Base-by-base conservation (phyloP, 1,140 invertebrate species). In the Drosophila jambulina region DNA sequence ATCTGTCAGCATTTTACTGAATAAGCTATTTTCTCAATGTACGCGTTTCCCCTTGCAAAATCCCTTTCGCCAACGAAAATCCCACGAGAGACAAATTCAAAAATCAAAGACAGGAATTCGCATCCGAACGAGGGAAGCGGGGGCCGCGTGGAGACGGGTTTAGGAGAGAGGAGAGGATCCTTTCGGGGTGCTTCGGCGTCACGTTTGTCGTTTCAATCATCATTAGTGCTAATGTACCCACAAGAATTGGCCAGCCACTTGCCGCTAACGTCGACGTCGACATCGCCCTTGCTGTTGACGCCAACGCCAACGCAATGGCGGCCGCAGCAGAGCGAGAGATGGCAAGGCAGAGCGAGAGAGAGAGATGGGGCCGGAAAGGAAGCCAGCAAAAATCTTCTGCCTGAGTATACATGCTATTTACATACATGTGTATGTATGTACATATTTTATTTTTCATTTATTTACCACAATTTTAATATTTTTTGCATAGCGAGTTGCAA, bases 221-320 rank as follows among this genome's bases (percentile, higher is more conserved):
- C 43, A 45, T 45, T 45, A 45, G 43, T 42, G 43, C 43, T 45
- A 45, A 45, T 45, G 86, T 92, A 92, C 91, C 91, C 91, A 92
- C 91, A 92, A 91, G 87, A 91, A 92, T 92, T 91, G 87, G 85
- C 80, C 63, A 80, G 80, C 80, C 80, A 82, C 78, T 82, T 91
- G 72, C 62, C 82, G 60, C 67, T 51, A 29, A 38, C 61, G 61
- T n/a, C 23, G 38, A n/a, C 36, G 46, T 65, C 21, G 34, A 19
- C 45, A 13, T 36, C 34, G 34, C 34, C 13, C 29, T n/a, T n/a
- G 34, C 32, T 64, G 62, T 9, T 29, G 21, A 64, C 27, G 43
- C n/a, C 29, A 42, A 27, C 58, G 56, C 42, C 21, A 56, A 23
- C 51, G 25, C 56, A 81, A 83, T 86, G 78, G 58, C 69, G 58